These are phyloP conservation scores for Nudaria mundana DNA, from an alignment of 2,888 invertebrate species.

Conservation along the genomic window DNA sequence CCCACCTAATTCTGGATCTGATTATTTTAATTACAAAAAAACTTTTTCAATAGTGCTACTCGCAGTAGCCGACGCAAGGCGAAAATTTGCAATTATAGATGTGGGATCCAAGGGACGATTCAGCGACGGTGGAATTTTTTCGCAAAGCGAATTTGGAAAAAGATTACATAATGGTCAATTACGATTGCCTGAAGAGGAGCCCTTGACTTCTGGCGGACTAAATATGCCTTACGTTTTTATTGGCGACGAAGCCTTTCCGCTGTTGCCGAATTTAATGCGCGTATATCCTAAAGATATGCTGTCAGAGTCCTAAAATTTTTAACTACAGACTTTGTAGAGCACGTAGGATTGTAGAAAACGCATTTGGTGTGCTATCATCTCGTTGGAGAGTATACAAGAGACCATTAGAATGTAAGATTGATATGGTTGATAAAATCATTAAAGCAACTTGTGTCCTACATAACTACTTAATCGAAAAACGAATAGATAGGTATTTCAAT, in stretches of 20 bases:
- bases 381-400: constrained; percentile 10
- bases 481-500: too few species aligned
- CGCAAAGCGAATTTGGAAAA: constrained; percentile 7
- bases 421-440: not conserved
- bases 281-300: constrained; percentile 6
- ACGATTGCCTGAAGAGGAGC: constrained; percentile 11
- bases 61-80: constrained; percentile 17
- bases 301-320: constrained; percentile 8
- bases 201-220: constrained; percentile 12
- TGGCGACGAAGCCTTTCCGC: constrained; percentile 17
- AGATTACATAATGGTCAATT: constrained; percentile 5
- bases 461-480: too few species aligned
- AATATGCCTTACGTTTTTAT: constrained; percentile 20
- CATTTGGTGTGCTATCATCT: constrained; percentile 4
- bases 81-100: constrained; percentile 12
- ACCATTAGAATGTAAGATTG: constrained; percentile 10
- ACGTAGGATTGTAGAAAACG: constrained; percentile 12
- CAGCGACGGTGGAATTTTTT: constrained; percentile 16
- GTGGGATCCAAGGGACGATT: constrained; percentile 14
- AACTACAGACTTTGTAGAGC: constrained; percentile 13
- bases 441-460: too few species aligned
- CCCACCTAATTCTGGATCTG: constrained; percentile 20
- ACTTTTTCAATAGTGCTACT: constrained; percentile 20
- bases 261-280: constrained; percentile 15
- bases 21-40: constrained; percentile 20